phyloP scores from a whole-genome alignment of 2,797 vertebrate genomes.

The Pitangus sulphuratus region DNA sequence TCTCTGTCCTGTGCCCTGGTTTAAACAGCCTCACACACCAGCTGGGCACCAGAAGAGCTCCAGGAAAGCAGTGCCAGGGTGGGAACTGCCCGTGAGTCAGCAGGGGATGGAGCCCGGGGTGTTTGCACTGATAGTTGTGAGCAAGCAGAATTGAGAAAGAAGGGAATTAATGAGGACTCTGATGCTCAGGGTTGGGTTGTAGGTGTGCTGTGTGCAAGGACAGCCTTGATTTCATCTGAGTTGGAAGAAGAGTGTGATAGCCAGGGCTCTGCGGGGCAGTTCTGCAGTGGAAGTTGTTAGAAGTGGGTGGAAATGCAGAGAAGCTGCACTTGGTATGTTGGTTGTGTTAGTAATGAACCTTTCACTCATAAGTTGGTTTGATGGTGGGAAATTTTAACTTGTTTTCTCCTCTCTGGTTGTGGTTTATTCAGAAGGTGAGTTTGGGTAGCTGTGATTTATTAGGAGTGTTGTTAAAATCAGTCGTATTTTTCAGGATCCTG shows the following conservation, averaged over 20 bases:
- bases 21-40: neutral
- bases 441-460: neutral
- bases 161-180: accelerated
- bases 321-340: neutral
- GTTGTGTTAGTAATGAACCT: neutral
- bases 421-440: neutral
- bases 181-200: neutral
- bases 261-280: neutral
- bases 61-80: neutral
- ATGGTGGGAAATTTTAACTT: neutral
- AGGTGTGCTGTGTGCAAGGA: neutral
- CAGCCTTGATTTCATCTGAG: neutral
- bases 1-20: neutral
- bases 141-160: neutral
- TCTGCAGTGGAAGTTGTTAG: neutral
- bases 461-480: neutral
- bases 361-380: neutral
- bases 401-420: neutral
- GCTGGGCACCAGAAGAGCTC: neutral
- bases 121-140: neutral
- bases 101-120: neutral
- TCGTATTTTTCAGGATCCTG: neutral
- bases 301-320: neutral
- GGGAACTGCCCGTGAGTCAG: neutral
- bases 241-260: neutral